Conservation (phyloP, 2,113 vertebrate genomes). For the Poeciliopsis retropinna region DNA sequence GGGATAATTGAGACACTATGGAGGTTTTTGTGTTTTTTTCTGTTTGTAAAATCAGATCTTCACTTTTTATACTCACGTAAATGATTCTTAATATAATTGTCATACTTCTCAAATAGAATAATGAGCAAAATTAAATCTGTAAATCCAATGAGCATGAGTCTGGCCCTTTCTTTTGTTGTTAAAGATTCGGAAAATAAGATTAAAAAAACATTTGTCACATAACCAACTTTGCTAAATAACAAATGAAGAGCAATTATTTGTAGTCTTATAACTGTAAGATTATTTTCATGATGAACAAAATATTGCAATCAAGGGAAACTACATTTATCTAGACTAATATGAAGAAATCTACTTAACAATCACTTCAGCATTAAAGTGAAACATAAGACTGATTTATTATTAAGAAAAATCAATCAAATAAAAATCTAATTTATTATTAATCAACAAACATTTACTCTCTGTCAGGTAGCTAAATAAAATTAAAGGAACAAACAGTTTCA, state of each 20-base stretch:
- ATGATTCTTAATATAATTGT: neutral
- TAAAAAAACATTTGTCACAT: neutral
- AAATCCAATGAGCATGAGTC: neutral
- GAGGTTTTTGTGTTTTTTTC: neutral
- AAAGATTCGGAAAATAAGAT: neutral
- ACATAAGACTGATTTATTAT: too few relatives aligned
- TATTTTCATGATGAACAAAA: too few relatives aligned
- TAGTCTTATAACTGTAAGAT: neutral
- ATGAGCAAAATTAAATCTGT: neutral
- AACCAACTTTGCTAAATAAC: neutral
- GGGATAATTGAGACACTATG: constrained; percentile 14
- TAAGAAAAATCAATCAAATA: neutral
- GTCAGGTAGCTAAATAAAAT: neutral
- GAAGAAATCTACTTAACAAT: too few relatives aligned
- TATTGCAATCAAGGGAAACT: too few relatives aligned
- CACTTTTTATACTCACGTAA: neutral
- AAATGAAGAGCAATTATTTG: neutral
- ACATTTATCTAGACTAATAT: too few relatives aligned
- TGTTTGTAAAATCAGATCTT: neutral
- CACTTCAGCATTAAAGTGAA: too few relatives aligned
- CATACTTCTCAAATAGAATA: neutral
- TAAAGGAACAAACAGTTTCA: neutral
- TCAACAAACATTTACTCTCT: neutral
- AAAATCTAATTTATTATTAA: neutral
- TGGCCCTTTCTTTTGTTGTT: neutral